Base-by-base conservation (phyloP, 2,797 vertebrate species). In the Acomys russatus region DNA sequence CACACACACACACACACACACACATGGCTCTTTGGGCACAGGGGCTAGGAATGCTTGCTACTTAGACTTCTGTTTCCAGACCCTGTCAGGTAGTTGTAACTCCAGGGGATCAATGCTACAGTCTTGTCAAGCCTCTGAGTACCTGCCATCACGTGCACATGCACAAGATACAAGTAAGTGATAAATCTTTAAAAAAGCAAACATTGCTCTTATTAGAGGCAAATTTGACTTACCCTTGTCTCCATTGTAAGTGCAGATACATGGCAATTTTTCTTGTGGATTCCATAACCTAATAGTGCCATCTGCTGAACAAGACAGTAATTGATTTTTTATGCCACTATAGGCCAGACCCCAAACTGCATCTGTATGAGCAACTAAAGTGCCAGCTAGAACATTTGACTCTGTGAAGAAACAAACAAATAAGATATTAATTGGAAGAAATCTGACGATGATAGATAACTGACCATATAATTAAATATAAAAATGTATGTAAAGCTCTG, bases 221-320 rank as follows among this genome's bases (percentile, higher is more conserved):
- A 96, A 95, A 93, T 90, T 76, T 84, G 66, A 93, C 95, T 98
- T 97, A 99, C 99, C 99, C 91, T 98, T 99, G 97, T 99, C 98
- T 96, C 98, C 97, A 98, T 99, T 99, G 97, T 99, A 99, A 98
- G 99, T 99, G 99, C 99, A 99, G 98, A 99, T 98, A 98, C 99
- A 99, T 85, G 99, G 99, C 88, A 98, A 98, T 97, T 99, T 99
- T 98, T 99, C 99, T 15, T 99, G 98, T 63, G 99, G 99, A 98
- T 99, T 99, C 99, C 99, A 99, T 97, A 99, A 99, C 96, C 99
- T 99, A 97, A 99, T 98, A 80, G 99, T 99, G 98, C 99, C 99
- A 95, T 99, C 99, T 91, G 99, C 99, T 59, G 99, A 99, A 98
- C 99, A 99, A 97, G 99, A 99, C 35, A 99, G 99, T 98, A 99